Evolutionary conservation across 1,140 invertebrate species (phyloP).

Genomic region (Orchestia grillus): DNA sequence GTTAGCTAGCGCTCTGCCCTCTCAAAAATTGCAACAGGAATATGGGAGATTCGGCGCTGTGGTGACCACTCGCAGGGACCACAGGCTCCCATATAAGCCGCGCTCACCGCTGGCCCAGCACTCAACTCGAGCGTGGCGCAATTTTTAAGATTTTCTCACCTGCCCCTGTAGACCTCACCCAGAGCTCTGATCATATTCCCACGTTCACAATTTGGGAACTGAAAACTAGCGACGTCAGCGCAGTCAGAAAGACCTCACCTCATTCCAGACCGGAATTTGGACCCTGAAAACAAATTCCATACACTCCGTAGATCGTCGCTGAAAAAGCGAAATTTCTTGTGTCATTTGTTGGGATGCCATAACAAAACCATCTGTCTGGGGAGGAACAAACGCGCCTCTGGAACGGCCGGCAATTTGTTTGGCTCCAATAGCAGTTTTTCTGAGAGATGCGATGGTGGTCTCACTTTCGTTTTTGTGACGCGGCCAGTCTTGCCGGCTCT

Average conservation of each 20-base stretch:
- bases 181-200: neutral
- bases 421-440: slow-evolving; percentile 39
- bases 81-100: no score
- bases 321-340: slow-evolving; percentile 8
- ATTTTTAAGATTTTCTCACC: neutral
- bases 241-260: neutral
- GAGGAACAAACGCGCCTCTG: neutral
- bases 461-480: slow-evolving; percentile 27
- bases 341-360: neutral
- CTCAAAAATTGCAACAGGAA: neutral
- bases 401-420: slow-evolving; percentile 40
- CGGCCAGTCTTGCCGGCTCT: neutral
- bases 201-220: neutral
- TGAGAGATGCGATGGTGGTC: neutral
- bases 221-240: neutral
- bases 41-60: neutral
- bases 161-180: neutral
- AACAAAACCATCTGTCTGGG: slow-evolving; percentile 37
- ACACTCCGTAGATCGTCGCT: neutral
- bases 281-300: neutral
- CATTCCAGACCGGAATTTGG: neutral
- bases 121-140: neutral
- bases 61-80: neutral
- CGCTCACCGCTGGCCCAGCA: no score
- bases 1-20: no score